These are phyloP conservation scores for Picus viridis DNA, from an alignment of 2,797 vertebrate species.

Conservation along the genomic window DNA sequence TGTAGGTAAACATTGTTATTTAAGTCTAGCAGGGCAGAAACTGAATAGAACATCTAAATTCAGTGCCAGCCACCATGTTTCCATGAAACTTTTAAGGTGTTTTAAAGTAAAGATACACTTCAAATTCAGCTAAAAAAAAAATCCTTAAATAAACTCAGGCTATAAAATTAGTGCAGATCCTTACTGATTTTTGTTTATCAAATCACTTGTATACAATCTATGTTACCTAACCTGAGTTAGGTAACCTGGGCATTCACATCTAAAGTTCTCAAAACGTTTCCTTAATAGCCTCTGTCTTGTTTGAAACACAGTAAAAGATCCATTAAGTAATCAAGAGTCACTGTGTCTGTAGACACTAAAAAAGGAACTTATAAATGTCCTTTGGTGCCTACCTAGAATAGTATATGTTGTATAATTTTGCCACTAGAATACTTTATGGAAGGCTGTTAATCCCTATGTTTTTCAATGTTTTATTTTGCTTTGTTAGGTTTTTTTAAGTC, in stretches of 20 bases:
- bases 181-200: neutral
- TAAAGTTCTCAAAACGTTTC: constrained; percentile 63
- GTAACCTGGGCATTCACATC: constrained; percentile 39
- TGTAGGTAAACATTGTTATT: neutral
- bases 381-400: neutral
- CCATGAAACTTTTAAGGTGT: neutral
- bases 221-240: neutral
- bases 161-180: neutral
- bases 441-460: neutral
- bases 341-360: neutral
- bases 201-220: neutral
- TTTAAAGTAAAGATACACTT: neutral
- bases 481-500: neutral
- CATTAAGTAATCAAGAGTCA: neutral
- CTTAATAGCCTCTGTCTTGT: constrained; percentile 39
- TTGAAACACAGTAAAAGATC: constrained; percentile 21
- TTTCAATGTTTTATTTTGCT: neutral
- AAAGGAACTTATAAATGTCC: neutral
- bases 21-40: constrained; percentile 28
- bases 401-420: neutral
- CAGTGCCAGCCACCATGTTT: neutral
- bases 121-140: neutral
- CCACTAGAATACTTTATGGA: neutral
- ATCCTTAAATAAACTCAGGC: neutral
- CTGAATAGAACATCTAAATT: neutral